These are phyloP conservation scores for Dryobotodes eremita DNA, from an alignment of 2,888 invertebrate genomes.

Conservation along the genomic window DNA sequence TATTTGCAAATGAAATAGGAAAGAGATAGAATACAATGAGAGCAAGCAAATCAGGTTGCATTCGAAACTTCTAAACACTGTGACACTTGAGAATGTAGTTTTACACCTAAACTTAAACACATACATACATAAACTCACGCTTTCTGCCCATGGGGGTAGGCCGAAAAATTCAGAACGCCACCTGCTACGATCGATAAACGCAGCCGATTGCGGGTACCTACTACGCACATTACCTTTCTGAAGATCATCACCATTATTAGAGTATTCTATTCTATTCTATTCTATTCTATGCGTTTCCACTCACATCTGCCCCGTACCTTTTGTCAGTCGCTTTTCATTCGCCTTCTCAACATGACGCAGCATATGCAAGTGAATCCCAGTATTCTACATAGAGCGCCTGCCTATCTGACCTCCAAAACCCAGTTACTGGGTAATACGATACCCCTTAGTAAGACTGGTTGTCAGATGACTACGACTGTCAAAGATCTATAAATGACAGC, in stretches of 20 bases:
- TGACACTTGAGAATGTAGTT: neutral
- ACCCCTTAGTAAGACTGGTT: neutral
- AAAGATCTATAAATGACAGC: neutral
- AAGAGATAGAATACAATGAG: neutral
- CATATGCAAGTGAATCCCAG: neutral
- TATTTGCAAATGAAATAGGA: conserved; percentile 1
- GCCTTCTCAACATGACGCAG: neutral
- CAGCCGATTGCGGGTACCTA: neutral
- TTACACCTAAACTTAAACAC: neutral
- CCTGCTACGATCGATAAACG: no score
- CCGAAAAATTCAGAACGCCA: neutral
- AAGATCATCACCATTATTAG: neutral
- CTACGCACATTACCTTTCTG: neutral
- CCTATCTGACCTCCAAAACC: neutral
- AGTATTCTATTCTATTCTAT: no score
- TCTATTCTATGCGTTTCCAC: no score
- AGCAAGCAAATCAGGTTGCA: neutral
- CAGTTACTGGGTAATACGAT: neutral
- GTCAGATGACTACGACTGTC: neutral
- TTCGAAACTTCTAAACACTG: neutral
- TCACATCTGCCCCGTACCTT: neutral
- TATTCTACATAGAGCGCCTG: neutral
- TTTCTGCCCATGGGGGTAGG: neutral
- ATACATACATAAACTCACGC: neutral
- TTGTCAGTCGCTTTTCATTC: neutral